Evolutionary conservation across 2,113 vertebrate species (phyloP).

Genomic region (Larimichthys crocea): DNA sequence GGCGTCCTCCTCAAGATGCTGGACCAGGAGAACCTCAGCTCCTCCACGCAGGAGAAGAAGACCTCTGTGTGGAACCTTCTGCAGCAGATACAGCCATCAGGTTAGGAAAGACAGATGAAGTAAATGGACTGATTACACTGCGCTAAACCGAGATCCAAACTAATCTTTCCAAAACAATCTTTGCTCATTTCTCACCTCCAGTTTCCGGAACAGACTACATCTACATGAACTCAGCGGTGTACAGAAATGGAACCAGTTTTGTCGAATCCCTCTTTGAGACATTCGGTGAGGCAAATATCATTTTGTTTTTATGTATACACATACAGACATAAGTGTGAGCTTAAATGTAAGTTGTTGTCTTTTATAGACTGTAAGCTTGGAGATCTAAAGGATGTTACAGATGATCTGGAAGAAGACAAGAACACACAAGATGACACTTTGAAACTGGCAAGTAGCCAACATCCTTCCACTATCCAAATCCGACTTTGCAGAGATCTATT

Average conservation of each 20-base stretch:
- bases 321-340: neutral
- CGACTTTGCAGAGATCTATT: constrained; percentile 3
- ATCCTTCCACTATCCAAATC: neutral
- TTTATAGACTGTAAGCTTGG: constrained; percentile 91
- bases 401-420: constrained; percentile 86
- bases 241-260: constrained; percentile 97
- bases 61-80: constrained; percentile 91
- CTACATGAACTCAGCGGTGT: constrained; percentile 92
- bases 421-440: constrained; percentile 55
- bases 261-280: constrained; percentile 98
- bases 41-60: constrained; percentile 93
- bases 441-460: constrained; percentile 75
- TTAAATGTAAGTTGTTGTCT: neutral
- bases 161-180: neutral
- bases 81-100: constrained; percentile 92
- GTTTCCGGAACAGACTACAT: constrained; percentile 90
- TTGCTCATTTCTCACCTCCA: constrained; percentile 60
- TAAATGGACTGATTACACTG: too few relatives aligned
- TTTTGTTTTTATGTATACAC: too few relatives aligned
- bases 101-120: constrained; percentile 69
- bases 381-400: constrained; percentile 89
- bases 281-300: constrained; percentile 86
- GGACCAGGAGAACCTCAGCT: constrained; percentile 94
- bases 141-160: neutral
- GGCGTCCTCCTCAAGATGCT: constrained; percentile 92